These are phyloP conservation scores for Acanthaster planci DNA, from an alignment of 35 echinoderm and acorn worm species.

Conservation along the genomic window DNA sequence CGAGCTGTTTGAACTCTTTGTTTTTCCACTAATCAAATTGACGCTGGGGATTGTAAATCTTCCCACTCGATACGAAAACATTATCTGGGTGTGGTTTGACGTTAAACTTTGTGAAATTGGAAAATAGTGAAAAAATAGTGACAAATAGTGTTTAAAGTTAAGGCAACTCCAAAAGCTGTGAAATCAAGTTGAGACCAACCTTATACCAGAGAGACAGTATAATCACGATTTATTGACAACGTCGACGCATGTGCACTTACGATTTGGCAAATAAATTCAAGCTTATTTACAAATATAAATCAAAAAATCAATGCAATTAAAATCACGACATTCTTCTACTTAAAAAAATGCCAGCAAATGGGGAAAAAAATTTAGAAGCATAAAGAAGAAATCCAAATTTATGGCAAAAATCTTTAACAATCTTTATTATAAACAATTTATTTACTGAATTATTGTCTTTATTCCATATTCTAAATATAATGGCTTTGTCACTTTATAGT, in stretches of 20 bases:
- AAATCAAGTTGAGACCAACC: no score
- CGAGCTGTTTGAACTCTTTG: no score
- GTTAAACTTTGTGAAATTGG: no score
- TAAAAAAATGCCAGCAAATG: not conserved
- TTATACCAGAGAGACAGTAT: not conserved
- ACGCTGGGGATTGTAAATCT: no score
- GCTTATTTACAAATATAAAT: slow-evolving; percentile 21
- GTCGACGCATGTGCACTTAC: not conserved
- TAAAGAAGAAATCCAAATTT: not conserved
- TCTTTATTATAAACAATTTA: slow-evolving; percentile 17
- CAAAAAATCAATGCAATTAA: not conserved
- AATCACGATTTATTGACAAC: slow-evolving; percentile 27
- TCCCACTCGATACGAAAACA: no score
- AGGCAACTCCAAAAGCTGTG: no score
- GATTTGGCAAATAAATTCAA: not conserved
- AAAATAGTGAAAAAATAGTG: no score
- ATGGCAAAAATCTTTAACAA: not conserved
- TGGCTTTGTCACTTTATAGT: not conserved
- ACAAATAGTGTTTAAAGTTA: no score
- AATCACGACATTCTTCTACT: not conserved
- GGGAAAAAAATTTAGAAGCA: not conserved
- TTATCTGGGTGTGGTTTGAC: no score
- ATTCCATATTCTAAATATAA: slow-evolving; percentile 21
- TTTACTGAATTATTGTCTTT: not conserved
- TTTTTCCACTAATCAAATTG: no score